Conservation (phyloP, 2,888 invertebrate species). For the Elysia crispata region DNA sequence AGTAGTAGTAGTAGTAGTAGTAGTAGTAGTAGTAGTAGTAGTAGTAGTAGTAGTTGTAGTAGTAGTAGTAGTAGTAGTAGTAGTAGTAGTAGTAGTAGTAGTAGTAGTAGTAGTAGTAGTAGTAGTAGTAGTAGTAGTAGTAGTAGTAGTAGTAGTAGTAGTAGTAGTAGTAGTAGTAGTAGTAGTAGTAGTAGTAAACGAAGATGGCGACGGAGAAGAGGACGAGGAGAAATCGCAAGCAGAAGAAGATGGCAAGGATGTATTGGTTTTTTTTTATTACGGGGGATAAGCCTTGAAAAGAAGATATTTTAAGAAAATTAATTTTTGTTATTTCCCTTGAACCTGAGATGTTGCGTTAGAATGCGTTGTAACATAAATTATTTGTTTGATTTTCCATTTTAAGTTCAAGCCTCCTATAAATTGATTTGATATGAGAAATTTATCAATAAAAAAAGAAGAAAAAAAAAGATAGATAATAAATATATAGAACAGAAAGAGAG, state of each 20-base stretch:
- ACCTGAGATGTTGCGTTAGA: too few relatives aligned
- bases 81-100: conserved; percentile 19
- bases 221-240: neutral
- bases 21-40: conserved; percentile 34
- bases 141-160: neutral
- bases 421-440: too few relatives aligned
- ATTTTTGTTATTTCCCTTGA: too few relatives aligned
- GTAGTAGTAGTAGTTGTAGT: conserved; percentile 21
- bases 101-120: conserved; percentile 24
- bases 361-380: too few relatives aligned
- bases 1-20: conserved; percentile 37
- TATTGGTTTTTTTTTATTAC: too few relatives aligned
- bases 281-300: too few relatives aligned
- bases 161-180: neutral
- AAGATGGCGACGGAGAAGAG: neutral
- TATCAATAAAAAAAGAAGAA: neutral
- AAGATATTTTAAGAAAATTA: too few relatives aligned
- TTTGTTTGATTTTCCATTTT: too few relatives aligned
- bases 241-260: neutral
- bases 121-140: conserved; percentile 5
- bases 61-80: conserved; percentile 28
- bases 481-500: neutral
- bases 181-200: neutral
- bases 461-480: neutral
- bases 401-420: too few relatives aligned